Evolutionary conservation across 2,888 invertebrate species (phyloP), one percentile per base, ranked within the genome.

Genomic region (Margaritifera margaritifera): DNA sequence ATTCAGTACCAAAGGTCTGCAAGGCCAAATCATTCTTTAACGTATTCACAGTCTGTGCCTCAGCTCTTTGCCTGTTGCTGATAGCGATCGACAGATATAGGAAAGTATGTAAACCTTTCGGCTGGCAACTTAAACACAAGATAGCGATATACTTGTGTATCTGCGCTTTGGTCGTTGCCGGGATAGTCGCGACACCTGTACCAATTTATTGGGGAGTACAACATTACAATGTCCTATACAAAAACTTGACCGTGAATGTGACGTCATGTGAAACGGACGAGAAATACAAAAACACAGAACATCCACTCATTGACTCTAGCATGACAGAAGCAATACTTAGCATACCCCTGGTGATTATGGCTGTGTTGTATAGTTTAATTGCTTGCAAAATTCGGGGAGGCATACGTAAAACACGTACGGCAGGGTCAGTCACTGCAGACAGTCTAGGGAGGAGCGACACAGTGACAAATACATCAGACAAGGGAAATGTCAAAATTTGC

Each of bases 61-160:
- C 79, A 1, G 78, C 76, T 4, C 42, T 80, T 19, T 69, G 69
- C 22, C 66, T 81, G n/a, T 67, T 81, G 6, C 71, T 77, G 6
- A 78, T 81, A 54, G 75, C 78, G 6, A 59, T 79, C 24, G 81
- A 81, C 60, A 64, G 83, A 15, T 82, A 73, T 63, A 61, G 74
- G 60, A 81, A 81, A 56, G 71, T 84, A 15, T 79, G 83, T 50
- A 69, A 68, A 27, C 83, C 82, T 4, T 62, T 81, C 6, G 62
- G 27, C 19, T 18, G 62, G 62, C 62, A 61, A 51, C 31, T 61
- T 31, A 61, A 61, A 24, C 42, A 6, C 0, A 6, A 18, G 27
- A 25, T 51, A 8, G 42, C 62, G 6, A 19, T 61, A 22, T 22
- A 15, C 8, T 42, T 61, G 42, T 31, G 62, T 6, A 5, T 61